A percentile compares a stretch with the other conserved stretches of the same genome.
These are phyloP conservation scores for Melangyna quadrimaculata DNA, from an alignment of 2,888 invertebrate genomes.

Conservation along the genomic window DNA sequence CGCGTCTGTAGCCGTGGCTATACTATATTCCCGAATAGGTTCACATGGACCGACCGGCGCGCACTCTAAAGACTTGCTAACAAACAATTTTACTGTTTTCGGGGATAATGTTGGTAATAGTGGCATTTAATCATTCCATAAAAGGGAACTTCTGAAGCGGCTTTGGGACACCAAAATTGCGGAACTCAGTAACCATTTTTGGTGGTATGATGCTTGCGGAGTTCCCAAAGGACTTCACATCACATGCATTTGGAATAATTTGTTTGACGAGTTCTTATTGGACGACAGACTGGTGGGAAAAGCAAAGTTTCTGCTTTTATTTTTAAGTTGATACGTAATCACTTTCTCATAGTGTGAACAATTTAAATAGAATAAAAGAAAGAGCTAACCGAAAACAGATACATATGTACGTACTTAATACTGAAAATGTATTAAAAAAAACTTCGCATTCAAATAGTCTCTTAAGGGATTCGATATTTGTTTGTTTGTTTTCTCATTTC, in stretches of 20 bases:
- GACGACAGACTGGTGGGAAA: neutral
- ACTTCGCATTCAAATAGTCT: too few species aligned
- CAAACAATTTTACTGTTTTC: constrained; percentile 55
- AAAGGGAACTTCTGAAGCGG: constrained; percentile 42
- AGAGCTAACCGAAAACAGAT: too few species aligned
- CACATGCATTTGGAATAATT: neutral
- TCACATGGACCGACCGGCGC: constrained; percentile 35
- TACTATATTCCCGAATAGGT: constrained; percentile 22
- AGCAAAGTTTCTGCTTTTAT: neutral
- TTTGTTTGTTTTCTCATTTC: too few species aligned
- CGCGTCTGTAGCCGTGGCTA: neutral
- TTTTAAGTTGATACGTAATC: neutral
- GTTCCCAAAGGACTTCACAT: constrained; percentile 4
- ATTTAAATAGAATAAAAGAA: neutral
- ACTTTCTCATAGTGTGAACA: neutral
- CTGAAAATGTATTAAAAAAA: too few species aligned
- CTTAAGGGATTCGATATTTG: too few species aligned
- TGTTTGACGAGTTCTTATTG: neutral
- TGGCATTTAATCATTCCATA: constrained; percentile 64
- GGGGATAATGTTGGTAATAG: constrained; percentile 57
- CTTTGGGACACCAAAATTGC: constrained; percentile 38
- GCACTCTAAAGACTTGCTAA: constrained; percentile 36
- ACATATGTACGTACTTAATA: too few species aligned
- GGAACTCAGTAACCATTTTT: constrained; percentile 43
- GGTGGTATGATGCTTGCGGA: constrained; percentile 1